Evolutionary conservation across 92 coral and sea anemone genomes (phyloP), one percentile per base, ranked within the genome.

Genomic region (Phenganax stokvisi): DNA sequence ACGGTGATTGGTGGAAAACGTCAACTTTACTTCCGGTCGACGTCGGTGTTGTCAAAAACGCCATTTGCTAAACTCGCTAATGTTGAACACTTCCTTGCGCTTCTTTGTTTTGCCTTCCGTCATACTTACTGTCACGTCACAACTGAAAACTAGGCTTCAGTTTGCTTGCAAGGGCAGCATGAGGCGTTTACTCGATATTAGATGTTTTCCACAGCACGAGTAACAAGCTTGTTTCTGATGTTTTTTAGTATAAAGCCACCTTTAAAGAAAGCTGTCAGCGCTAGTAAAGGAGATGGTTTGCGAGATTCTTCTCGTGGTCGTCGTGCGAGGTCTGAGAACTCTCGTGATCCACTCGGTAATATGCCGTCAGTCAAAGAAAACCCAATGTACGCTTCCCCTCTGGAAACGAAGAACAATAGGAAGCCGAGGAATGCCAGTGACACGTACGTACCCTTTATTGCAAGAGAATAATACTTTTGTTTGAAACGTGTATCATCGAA

Each of bases 221-320:
- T 20, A 59, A 59, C 25, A 59, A 59, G n/a, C 65, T 2, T 13
- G 65, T 13, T 59, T 1, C 25, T 2, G 65, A 59, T 13, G 7
- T 59, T 59, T 20, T 20, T 59, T 51, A 55, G 53, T 30, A 75
- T 54, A 31, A 76, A 76, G 60, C 69, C 81, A 29, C 54, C 81
- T 12, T 76, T 69, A 60, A 76, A 59, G 70, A 76, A 76, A 76
- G 9, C 57, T 59, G 54, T 16, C 8, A 73, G 6, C 61, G 65
- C 53, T 8, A 10, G n/a, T 20, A 76, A 76, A 31, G 81, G 51
- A 17, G 81, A 76, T 57, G 74, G 74, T 30, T 28, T 63, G 61
- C 83, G 83, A 12, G 74, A 64, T 28, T 56, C 59, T 8, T 65
- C 74, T 12, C 83, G 83, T 64, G 54, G 72, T 10, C 72, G 74